phyloP scores from a whole-genome alignment of 2,888 invertebrate genomes.

The Trisateles emortualis region DNA sequence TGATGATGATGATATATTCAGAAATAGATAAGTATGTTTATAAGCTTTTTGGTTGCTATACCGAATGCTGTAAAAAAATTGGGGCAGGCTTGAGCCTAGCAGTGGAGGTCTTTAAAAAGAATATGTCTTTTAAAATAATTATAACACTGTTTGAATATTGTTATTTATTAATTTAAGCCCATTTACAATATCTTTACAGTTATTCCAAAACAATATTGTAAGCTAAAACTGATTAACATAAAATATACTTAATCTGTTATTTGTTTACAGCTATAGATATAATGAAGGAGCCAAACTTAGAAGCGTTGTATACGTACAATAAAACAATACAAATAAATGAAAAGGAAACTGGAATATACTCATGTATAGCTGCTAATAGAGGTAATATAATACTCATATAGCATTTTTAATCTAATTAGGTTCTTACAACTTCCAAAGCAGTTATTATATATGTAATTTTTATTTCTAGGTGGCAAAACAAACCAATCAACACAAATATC shows the following conservation, averaged over 20 bases:
- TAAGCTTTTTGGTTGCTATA: too few relatives aligned
- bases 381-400: constrained; percentile 62
- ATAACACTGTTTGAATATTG: too few relatives aligned
- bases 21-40: too few relatives aligned
- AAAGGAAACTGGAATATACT: constrained; percentile 63
- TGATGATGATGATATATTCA: too few relatives aligned
- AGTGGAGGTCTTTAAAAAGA: too few relatives aligned
- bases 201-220: too few relatives aligned
- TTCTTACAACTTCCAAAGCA: background rate
- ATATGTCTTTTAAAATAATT: too few relatives aligned
- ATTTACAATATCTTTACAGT: background rate
- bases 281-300: constrained; percentile 54
- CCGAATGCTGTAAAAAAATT: too few relatives aligned
- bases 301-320: constrained; percentile 62
- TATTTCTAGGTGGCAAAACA: constrained; percentile 68
- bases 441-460: background rate
- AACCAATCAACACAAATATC: constrained; percentile 59
- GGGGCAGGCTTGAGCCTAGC: too few relatives aligned
- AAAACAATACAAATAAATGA: constrained; percentile 57
- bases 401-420: too few relatives aligned
- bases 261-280: constrained; percentile 56
- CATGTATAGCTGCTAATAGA: constrained; percentile 74
- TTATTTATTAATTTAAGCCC: too few relatives aligned
- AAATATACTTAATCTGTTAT: background rate
- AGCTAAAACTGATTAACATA: too few relatives aligned